Evolutionary conservation across 2,797 vertebrate species (phyloP), one percentile per base, ranked within the genome.

Genomic region (Takifugu rubripes): DNA sequence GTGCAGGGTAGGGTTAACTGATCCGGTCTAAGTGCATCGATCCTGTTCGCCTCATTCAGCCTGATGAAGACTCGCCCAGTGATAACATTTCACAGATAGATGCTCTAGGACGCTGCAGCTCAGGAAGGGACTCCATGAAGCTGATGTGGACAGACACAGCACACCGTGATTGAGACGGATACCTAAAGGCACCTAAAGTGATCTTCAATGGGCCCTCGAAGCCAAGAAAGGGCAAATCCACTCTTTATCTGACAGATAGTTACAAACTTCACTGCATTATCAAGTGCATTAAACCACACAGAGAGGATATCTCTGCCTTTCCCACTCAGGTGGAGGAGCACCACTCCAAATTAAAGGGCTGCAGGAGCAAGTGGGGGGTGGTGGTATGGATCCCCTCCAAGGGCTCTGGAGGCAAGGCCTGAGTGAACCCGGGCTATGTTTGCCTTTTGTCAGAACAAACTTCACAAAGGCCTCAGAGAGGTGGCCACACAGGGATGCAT

Each of bases 361-460:
- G 68, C 54, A 61, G 59, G 60, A 70, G 75, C 55, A 64, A 70
- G 78, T 81, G 74, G 70, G 75, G 73, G 72, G 51, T 85, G 83
- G 81, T 69, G 73, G 56, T 70, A 56, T 25, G 21, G 54, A 67
- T 74, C 52, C 63, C 62, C 52, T 36, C 6, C 33, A 27, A 66
- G 56, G 57, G 74, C 64, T 77, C 74, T 71, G 43, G 60, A 77
- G 72, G 77, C 72, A 27, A 60, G 64, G 58, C 76, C 69, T 8
- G 26, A 68, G 68, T 72, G 67, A 70, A 76, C 80, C 56, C 58
- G 68, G 53, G 54, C 29, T 59, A 73, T 66, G 72, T 72, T 84
- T 81, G 64, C 64, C 68, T 75, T 84, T 86, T 81, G 85, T 88
- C 82, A 89, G 83, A 71, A 68, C 72, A 85, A 81, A 89, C 82